Conservation (phyloP, 2,888 invertebrate species). For the Lochmaea capreae region DNA sequence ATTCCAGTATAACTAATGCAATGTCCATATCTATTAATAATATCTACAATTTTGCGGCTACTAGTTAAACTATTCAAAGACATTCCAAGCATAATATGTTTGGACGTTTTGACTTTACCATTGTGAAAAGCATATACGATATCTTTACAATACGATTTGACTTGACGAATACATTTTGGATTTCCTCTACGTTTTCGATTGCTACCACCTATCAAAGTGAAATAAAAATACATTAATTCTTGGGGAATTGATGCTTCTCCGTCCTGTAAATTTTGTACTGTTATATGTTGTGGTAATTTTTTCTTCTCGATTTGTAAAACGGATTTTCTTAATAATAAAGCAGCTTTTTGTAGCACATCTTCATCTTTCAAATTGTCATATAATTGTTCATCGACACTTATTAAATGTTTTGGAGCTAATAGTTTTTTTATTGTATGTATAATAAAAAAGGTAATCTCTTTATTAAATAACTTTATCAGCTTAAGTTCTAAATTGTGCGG, state of each 20-base stretch:
- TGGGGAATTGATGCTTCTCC: neutral
- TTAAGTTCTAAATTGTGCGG: constrained; percentile 49
- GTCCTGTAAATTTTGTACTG: constrained; percentile 41
- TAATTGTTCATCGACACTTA: constrained; percentile 40
- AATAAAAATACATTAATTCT: neutral
- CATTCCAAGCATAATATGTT: neutral
- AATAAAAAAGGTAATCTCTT: constrained; percentile 47
- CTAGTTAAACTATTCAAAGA: neutral
- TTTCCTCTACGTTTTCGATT: constrained; percentile 19
- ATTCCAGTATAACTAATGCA: neutral
- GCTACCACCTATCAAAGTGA: constrained; percentile 27
- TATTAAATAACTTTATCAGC: constrained; percentile 46
- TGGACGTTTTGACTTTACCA: constrained; percentile 10
- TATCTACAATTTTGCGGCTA: neutral
- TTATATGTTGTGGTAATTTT: constrained; percentile 46
- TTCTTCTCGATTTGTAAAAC: constrained; percentile 40
- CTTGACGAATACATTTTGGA: neutral
- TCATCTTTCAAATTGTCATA: constrained; percentile 48
- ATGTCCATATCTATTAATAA: neutral
- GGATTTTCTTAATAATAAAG: constrained; percentile 45
- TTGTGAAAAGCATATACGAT: neutral
- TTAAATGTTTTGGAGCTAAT: constrained; percentile 47
- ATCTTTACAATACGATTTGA: neutral
- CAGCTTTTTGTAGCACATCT: constrained; percentile 47
- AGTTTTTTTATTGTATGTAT: constrained; percentile 51